Percentiles rank a stretch among this genome's conserved stretches.
Conservation (phyloP, 1,140 invertebrate species). For the Drosophila repleta region DNA sequence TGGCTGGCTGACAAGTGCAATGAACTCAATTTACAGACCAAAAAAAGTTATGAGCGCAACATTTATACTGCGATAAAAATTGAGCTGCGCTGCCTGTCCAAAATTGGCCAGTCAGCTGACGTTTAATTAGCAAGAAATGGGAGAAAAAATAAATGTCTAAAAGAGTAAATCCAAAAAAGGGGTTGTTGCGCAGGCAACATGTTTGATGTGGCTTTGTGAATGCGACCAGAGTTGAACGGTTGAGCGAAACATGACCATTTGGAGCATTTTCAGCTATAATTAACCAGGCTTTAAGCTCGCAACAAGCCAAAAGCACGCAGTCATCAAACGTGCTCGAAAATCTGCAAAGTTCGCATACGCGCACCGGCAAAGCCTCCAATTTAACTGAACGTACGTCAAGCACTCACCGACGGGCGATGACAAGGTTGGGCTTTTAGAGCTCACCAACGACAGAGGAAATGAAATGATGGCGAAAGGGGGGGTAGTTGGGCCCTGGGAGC, state of each 20-base stretch:
- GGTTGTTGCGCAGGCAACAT: constrained; percentile 19
- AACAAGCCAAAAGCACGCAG: constrained; percentile 30
- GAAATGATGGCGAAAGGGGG: background rate
- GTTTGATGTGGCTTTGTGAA: constrained; percentile 47
- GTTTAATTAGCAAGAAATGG: constrained; percentile 64
- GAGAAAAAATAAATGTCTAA: constrained; percentile 10
- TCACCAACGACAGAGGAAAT: background rate
- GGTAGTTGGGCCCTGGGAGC: background rate
- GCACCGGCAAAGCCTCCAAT: constrained; percentile 29
- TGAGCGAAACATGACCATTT: constrained; percentile 12
- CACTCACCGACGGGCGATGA: constrained; percentile 20
- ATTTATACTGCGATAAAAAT: constrained; percentile 65
- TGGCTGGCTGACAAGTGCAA: constrained; percentile 66
- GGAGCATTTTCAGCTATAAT: constrained; percentile 44
- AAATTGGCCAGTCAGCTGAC: constrained; percentile 61
- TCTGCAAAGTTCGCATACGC: constrained; percentile 19
- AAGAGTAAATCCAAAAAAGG: constrained; percentile 25
- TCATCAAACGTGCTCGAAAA: constrained; percentile 43
- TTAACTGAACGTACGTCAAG: constrained; percentile 17
- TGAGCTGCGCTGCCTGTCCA: constrained; percentile 30
- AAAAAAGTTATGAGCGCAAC: constrained; percentile 65
- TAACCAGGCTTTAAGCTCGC: constrained; percentile 51
- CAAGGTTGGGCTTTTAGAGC: constrained; percentile 14
- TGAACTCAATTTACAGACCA: constrained; percentile 68
- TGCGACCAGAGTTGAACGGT: background rate